Evolutionary conservation across 2,888 invertebrate species (phyloP).

Genomic region (Ennomos fuscantarius): DNA sequence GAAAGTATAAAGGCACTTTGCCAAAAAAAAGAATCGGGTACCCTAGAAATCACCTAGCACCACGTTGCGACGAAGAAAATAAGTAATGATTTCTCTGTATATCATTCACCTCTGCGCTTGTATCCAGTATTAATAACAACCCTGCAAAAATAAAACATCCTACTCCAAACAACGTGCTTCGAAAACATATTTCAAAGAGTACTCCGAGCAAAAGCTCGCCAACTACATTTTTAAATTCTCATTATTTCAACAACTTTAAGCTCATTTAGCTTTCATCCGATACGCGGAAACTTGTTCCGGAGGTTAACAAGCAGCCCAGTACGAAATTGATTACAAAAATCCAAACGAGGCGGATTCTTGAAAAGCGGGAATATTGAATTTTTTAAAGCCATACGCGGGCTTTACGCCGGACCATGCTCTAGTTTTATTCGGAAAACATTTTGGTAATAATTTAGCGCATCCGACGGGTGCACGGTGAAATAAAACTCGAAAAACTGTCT

Average conservation of each 20-base stretch:
- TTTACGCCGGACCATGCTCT: constrained; percentile 46
- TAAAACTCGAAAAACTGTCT: constrained; percentile 50
- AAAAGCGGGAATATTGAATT: constrained; percentile 56
- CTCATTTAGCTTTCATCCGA: constrained; percentile 44
- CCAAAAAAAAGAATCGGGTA: no score
- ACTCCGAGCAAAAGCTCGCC: constrained; percentile 35
- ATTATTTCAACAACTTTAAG: constrained; percentile 51
- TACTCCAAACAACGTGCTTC: neutral
- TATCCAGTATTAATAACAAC: constrained; percentile 19
- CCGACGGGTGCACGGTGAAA: constrained; percentile 44
- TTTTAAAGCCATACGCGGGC: constrained; percentile 55
- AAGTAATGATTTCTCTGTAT: neutral
- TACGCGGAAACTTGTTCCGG: constrained; percentile 34
- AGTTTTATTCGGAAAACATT: constrained; percentile 58
- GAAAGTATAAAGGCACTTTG: no score
- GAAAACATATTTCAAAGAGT: constrained; percentile 36
- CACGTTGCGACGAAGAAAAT: no score
- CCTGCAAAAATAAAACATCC: constrained; percentile 4
- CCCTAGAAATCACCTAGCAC: no score
- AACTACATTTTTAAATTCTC: constrained; percentile 61
- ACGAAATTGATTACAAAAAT: constrained; percentile 56
- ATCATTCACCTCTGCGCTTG: constrained; percentile 14
- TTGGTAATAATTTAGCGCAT: constrained; percentile 59
- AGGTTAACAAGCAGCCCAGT: constrained; percentile 47
- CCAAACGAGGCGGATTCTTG: constrained; percentile 45